phyloP scores from a whole-genome alignment of 2,888 invertebrate genomes.

The Hypsopygia costalis region DNA sequence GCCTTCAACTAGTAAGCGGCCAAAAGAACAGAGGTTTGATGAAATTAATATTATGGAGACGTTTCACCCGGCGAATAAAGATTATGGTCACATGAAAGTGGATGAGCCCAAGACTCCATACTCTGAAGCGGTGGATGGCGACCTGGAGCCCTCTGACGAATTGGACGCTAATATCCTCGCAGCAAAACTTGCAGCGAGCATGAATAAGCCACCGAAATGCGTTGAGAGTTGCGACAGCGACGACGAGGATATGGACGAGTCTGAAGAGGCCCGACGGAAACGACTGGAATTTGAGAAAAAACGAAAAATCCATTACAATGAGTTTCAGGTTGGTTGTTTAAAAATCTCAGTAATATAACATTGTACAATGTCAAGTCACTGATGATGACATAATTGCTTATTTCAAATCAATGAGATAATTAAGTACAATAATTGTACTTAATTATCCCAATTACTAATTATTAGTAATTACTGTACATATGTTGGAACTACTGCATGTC shows the following conservation, averaged over 20 bases:
- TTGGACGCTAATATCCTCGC: conserved; percentile 87
- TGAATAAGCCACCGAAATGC: conserved; percentile 73
- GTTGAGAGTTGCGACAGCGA: conserved; percentile 72
- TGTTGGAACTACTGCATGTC: too few relatives aligned
- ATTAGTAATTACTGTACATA: too few relatives aligned
- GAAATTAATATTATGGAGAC: conserved; percentile 99
- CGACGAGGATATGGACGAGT: conserved; percentile 80
- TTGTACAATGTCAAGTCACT: too few relatives aligned
- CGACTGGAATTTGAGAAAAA: conserved; percentile 93
- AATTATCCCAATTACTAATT: too few relatives aligned
- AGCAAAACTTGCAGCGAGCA: conserved; percentile 83
- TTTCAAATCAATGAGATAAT: too few relatives aligned
- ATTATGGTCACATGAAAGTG: conserved; percentile 98
- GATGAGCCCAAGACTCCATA: conserved; percentile 98
- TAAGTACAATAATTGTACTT: too few relatives aligned
- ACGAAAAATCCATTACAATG: conserved; percentile 98
- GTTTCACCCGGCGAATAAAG: conserved; percentile 98
- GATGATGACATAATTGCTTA: too few relatives aligned
- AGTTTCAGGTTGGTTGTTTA: conserved; percentile 82
- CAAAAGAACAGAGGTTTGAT: conserved; percentile 92
- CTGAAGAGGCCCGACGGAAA: conserved; percentile 83
- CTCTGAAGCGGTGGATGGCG: conserved; percentile 82
- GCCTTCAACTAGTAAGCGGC: conserved; percentile 65
- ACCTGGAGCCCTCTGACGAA: conserved; percentile 80
- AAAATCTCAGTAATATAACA: too few relatives aligned